Conservation (phyloP, 2,888 invertebrate species). For the Scelioninae gen. 1 region DNA sequence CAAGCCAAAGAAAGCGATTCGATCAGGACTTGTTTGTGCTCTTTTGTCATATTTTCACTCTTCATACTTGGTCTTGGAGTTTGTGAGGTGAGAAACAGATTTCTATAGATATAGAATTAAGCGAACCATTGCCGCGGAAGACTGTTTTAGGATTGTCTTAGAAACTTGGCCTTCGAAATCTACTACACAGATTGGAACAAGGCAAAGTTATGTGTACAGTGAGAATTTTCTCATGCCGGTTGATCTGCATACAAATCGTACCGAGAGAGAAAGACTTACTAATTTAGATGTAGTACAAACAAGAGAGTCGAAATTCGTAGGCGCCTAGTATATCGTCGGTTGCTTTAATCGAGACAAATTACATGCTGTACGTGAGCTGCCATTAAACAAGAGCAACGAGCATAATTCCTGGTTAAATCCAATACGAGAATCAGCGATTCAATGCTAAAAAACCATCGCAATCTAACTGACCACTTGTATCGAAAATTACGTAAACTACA, state of each 20-base stretch:
- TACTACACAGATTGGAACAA: constrained; percentile 32
- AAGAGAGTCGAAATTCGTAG: constrained; percentile 41
- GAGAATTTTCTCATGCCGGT: constrained; percentile 37
- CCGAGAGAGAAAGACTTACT: constrained; percentile 37
- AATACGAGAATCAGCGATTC: constrained; percentile 41
- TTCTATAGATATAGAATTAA: constrained; percentile 17
- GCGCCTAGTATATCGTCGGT: constrained; percentile 48
- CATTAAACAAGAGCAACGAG: constrained; percentile 59
- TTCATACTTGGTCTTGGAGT: constrained; percentile 8
- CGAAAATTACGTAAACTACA: no score
- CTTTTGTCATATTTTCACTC: constrained; percentile 44
- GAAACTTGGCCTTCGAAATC: constrained; percentile 45
- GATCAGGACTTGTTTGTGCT: constrained; percentile 35
- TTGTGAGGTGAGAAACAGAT: constrained; percentile 22
- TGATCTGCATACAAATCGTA: constrained; percentile 60
- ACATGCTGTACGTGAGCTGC: constrained; percentile 58
- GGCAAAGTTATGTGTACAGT: constrained; percentile 41
- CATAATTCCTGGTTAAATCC: constrained; percentile 59
- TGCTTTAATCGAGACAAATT: constrained; percentile 65
- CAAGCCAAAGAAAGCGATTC: constrained; percentile 25
- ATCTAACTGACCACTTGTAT: constrained; percentile 28
- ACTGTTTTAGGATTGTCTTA: constrained; percentile 42
- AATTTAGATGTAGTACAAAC: constrained; percentile 48
- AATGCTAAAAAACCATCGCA: constrained; percentile 32
- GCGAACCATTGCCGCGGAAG: constrained; percentile 7